Conservation (phyloP, 2,797 vertebrate genomes). For the Hozukius guyotensis region DNA sequence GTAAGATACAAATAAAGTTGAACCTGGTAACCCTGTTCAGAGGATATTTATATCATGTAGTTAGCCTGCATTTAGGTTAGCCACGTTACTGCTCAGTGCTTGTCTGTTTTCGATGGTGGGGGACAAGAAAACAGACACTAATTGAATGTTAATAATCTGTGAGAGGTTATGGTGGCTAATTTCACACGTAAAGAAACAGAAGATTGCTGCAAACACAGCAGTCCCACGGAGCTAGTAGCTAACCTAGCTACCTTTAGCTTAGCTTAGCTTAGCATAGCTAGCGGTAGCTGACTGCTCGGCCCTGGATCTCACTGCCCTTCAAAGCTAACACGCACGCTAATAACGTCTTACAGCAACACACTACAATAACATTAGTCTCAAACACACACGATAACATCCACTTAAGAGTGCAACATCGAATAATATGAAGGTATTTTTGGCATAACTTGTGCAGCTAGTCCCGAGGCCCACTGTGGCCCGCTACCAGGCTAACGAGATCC, state of each 20-base stretch:
- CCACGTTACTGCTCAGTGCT: background rate
- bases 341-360: fast-evolving
- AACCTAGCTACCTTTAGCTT: constrained; percentile 10
- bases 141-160: background rate
- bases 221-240: background rate
- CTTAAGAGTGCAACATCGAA: background rate
- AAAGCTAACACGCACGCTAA: background rate
- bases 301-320: background rate
- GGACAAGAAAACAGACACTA: background rate
- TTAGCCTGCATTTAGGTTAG: constrained; percentile 10
- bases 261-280: background rate
- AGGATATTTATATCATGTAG: background rate
- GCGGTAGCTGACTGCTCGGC: constrained; percentile 3
- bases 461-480: constrained; percentile 58
- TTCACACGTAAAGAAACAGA: background rate
- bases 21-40: background rate
- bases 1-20: background rate
- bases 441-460: background rate
- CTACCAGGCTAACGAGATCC: constrained; percentile 53
- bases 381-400: fast-evolving
- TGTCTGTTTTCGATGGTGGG: background rate
- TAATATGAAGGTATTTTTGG: background rate
- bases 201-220: background rate
- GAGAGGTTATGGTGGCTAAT: fast-evolving
- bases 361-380: background rate